phyloP scores from a whole-genome alignment of 2,797 vertebrate genomes.

The Lagorchestes hirsutus region DNA sequence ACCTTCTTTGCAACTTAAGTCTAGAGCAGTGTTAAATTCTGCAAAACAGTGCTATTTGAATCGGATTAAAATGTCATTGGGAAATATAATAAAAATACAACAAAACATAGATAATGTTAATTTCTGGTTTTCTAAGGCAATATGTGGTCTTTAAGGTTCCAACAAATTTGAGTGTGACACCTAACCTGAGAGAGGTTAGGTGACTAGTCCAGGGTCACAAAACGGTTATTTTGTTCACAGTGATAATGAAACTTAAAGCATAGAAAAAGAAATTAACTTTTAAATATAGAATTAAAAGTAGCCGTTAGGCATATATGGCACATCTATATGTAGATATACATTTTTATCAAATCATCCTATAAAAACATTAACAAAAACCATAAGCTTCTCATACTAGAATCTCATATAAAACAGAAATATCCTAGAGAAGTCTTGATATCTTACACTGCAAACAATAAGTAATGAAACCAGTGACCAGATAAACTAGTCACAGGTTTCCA shows the following conservation, averaged over 20 bases:
- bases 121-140: neutral
- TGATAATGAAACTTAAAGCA: slow-evolving; percentile 35
- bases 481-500: slow-evolving; percentile 38
- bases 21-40: neutral
- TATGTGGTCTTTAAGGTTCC: neutral
- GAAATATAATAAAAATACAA: neutral
- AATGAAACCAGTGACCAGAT: slow-evolving; percentile 31
- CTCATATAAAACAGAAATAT: slow-evolving; percentile 8
- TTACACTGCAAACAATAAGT: slow-evolving; percentile 40
- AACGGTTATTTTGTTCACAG: slow-evolving; percentile 38
- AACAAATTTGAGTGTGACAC: neutral
- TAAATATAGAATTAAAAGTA: slow-evolving; percentile 28
- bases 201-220: neutral
- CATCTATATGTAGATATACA: slow-evolving; percentile 40
- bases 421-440: slow-evolving; percentile 37
- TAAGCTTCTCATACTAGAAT: slow-evolving; percentile 15
- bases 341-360: slow-evolving; percentile 56
- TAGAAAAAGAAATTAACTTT: slow-evolving; percentile 23
- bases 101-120: neutral
- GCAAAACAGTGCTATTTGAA: neutral
- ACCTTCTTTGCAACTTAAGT: neutral
- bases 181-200: neutral
- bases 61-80: slow-evolving; percentile 33
- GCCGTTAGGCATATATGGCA: neutral
- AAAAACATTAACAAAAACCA: slow-evolving; percentile 43